phyloP scores from a whole-genome alignment of 2,888 invertebrate genomes.

The Leistus spinibarbis region DNA sequence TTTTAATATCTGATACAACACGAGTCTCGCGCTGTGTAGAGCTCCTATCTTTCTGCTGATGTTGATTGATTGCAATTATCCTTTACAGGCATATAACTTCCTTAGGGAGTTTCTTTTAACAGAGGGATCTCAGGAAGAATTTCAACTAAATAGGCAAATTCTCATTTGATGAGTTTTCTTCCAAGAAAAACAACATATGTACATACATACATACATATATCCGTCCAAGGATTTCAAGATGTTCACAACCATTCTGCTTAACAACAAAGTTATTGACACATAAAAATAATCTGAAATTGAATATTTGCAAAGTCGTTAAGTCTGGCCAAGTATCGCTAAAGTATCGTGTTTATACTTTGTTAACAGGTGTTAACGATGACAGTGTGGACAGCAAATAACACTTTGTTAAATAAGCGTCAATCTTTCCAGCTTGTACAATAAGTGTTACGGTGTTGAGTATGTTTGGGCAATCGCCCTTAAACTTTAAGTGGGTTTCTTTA shows the following conservation, averaged over 20 bases:
- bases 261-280: conserved; percentile 2
- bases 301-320: neutral
- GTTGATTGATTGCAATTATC: conserved; percentile 39
- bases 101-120: neutral
- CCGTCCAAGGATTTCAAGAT: neutral
- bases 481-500: no score
- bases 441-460: no score
- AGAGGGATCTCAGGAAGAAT: neutral
- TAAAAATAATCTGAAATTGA: conserved; percentile 20
- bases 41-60: conserved; percentile 33
- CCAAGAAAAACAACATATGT: no score
- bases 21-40: neutral
- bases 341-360: conserved; percentile 15
- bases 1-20: conserved; percentile 31
- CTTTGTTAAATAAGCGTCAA: no score
- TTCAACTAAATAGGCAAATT: neutral
- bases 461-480: no score
- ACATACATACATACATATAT: neutral
- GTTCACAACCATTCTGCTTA: neutral
- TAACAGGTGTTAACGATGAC: conserved; percentile 10
- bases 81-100: conserved; percentile 7
- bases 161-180: neutral
- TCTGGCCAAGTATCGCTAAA: neutral
- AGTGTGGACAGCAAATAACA: neutral
- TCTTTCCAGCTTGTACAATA: no score